A percentile compares a stretch with the other conserved stretches of the same genome.
phyloP scores from a whole-genome alignment of 2,113 vertebrate genomes.

The Parus major region DNA sequence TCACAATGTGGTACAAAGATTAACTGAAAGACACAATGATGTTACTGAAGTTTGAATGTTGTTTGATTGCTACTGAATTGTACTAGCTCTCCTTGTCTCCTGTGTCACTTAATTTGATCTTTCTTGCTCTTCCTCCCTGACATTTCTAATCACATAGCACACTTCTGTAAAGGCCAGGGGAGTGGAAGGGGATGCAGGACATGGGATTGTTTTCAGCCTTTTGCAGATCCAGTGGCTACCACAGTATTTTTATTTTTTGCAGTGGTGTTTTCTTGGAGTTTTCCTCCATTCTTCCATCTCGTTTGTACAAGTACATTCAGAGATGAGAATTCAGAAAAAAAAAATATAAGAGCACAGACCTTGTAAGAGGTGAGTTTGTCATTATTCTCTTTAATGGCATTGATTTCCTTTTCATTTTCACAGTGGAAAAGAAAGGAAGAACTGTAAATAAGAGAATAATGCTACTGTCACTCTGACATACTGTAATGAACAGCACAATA shows the following conservation, averaged over 20 bases:
- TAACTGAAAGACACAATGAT: neutral
- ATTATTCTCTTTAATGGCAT: slow-evolving; percentile 70
- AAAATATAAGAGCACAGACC: slow-evolving; percentile 12
- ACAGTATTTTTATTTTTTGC: neutral
- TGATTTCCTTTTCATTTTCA: slow-evolving; percentile 71
- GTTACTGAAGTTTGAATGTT: neutral
- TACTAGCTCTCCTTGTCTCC: neutral
- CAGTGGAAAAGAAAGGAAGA: slow-evolving; percentile 50
- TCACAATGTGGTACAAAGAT: neutral
- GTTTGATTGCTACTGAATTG: neutral
- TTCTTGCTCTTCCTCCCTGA: neutral
- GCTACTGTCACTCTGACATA: slow-evolving; percentile 56
- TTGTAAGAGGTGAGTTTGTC: slow-evolving; percentile 54
- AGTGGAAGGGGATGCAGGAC: neutral
- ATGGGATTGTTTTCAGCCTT: neutral
- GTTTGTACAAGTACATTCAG: neutral
- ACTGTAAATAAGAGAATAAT: slow-evolving; percentile 72
- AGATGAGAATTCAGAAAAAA: slow-evolving; percentile 16
- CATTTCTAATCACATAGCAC: neutral
- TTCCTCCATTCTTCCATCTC: neutral
- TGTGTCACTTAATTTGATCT: neutral
- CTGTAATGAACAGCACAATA: slow-evolving; percentile 46
- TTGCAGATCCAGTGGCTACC: neutral
- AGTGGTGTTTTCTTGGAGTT: neutral
- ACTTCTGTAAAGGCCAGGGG: neutral